These are phyloP conservation scores for Dynastes tityus DNA, from an alignment of 2,888 invertebrate species.

Conservation along the genomic window DNA sequence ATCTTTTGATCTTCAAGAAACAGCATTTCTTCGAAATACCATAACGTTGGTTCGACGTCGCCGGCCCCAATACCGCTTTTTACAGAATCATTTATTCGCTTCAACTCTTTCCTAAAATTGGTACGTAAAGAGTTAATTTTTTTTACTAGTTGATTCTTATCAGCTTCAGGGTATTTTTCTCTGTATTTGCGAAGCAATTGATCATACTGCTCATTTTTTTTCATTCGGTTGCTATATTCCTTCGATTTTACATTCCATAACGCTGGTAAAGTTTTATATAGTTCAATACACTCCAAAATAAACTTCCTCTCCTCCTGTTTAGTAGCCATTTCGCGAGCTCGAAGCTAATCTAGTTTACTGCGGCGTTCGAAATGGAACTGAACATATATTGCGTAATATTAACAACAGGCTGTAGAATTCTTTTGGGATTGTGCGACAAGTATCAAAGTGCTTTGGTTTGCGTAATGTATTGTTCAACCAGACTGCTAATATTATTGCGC, in stretches of 20 bases:
- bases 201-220: constrained; percentile 36
- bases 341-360: too few relatives aligned
- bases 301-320: background rate
- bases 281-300: background rate
- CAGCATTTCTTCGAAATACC: constrained; percentile 49
- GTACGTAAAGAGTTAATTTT: constrained; percentile 32
- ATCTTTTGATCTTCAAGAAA: constrained; percentile 33
- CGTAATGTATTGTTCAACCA: too few relatives aligned
- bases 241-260: background rate
- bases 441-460: too few relatives aligned
- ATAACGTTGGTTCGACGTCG: constrained; percentile 19
- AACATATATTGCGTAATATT: too few relatives aligned
- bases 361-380: too few relatives aligned
- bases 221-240: background rate
- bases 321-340: too few relatives aligned
- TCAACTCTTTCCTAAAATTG: constrained; percentile 20
- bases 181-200: constrained; percentile 20
- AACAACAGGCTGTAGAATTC: too few relatives aligned
- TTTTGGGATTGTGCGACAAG: too few relatives aligned
- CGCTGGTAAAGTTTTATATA: background rate
- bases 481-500: too few relatives aligned
- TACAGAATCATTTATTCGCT: constrained; percentile 31
- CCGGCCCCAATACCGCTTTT: constrained; percentile 32
- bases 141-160: constrained; percentile 21
- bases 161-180: constrained; percentile 36